Evolutionary conservation across 2,797 vertebrate genomes (phyloP), one percentile per base, ranked within the genome.

Genomic region (Bovichtus diacanthus): DNA sequence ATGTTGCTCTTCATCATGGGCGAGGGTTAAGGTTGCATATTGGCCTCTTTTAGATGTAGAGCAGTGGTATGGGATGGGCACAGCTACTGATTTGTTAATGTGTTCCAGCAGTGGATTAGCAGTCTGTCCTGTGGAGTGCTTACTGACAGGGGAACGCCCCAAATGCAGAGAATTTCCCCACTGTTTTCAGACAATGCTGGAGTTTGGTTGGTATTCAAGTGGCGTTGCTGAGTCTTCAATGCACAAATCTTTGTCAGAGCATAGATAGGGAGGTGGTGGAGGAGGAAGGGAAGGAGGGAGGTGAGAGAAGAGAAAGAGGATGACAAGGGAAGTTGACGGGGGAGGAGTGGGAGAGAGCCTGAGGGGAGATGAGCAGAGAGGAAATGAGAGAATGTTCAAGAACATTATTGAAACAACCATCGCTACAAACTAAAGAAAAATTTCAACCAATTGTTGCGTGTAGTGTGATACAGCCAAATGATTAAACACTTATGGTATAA

Each of bases 191-290:
- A 80, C 34, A 60, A 47, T 23, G 67, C 63, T 46, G 23, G 34
- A 51, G 56, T 39, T 50, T 25, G 29, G 46, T 82, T 81, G 60
- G 68, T 74, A 88, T 83, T 84, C 75, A 80, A 56, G 76, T 69
- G 63, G 69, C 43, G 36, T 59, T 43, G 70, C 64, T 47, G 55
- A 56, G 58, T 53, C 75, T 73, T 76, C 73, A 72, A 66, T n/a
- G 39, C 74, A 49, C 74, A 63, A 77, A 64, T 65, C 70, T 71
- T 70, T 81, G 70, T 85, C 68, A 72, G 55, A 61, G 69, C 39
- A 66, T 74, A 88, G 54, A 60, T 27, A 71, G 56, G 63, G 47
- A 70, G 66, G 53, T 12, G 70, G 69, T n/a, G 62, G 69, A 47
- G 12, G 34, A 50, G 56, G 47, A 34, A 21, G 62, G 29, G 27